A percentile compares a stretch with the other conserved stretches of the same genome.
These are phyloP conservation scores for Thalassarche chlororhynchos DNA, from an alignment of 2,113 vertebrate species.

Conservation along the genomic window DNA sequence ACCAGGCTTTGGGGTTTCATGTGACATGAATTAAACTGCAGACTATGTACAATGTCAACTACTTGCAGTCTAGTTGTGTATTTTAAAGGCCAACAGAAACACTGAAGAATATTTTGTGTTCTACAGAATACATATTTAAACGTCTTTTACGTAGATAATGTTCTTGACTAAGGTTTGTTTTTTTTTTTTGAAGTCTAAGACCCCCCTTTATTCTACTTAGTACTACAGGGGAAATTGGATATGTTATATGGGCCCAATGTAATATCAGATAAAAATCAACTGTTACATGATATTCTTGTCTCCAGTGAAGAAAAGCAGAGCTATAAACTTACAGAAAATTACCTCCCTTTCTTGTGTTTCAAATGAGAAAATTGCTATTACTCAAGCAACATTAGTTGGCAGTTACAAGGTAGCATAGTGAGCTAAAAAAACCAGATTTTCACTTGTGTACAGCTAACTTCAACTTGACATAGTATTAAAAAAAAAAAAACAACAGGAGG, in stretches of 20 bases:
- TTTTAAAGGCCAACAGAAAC: neutral
- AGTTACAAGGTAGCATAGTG: neutral
- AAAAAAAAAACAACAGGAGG: neutral
- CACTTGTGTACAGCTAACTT: neutral
- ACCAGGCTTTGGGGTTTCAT: neutral
- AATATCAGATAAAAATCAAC: neutral
- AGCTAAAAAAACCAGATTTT: neutral
- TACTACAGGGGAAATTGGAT: neutral
- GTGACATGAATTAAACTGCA: neutral
- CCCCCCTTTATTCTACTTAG: neutral
- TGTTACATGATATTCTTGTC: neutral
- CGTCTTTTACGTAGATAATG: neutral
- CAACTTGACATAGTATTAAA: neutral
- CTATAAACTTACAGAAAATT: neutral
- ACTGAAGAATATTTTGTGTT: neutral
- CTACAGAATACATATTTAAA: neutral
- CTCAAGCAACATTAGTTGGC: neutral
- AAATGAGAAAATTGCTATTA: neutral
- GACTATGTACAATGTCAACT: neutral
- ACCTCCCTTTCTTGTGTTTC: neutral
- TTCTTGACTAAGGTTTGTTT: neutral
- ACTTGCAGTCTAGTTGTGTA: neutral
- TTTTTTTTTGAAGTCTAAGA: neutral
- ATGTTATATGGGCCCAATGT: neutral
- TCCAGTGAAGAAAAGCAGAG: neutral